Evolutionary conservation across 2,797 vertebrate genomes (phyloP), one percentile per base, ranked within the genome.

Genomic region (Trachurus trachurus): DNA sequence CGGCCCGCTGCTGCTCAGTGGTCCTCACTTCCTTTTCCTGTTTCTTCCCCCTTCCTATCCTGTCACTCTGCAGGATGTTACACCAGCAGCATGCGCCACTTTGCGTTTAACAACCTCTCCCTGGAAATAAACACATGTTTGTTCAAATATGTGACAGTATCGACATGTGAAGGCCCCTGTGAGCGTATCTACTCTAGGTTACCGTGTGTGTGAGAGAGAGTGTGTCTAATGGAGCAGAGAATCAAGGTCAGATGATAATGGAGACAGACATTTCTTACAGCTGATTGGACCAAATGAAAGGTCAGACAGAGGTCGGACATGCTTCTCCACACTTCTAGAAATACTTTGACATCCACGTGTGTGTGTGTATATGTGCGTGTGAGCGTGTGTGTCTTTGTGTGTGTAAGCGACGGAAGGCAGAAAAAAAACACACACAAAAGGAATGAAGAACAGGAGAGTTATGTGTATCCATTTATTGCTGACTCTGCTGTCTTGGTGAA

Each of bases 391-490:
- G 67, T 75, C 44, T 29, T 53, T 69, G 53, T 26, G 47, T 49
- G 77, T 59, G 37, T 29, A 9, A 39, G 19, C 4, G 26, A 78
- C 52, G 75, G 64, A 63, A 60, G 37, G 8, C 39, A 54, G 37
- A n/a, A 12, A 44, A 49, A 68, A 81, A 76, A 77, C 34, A 37
- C 34, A 66, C 64, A 81, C 70, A 68, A 78, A 81, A 65, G 76
- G 52, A 76, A 65, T 2, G 16, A 74, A 60, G 78, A 83, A 66
- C 16, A 67, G 77, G 57, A 85, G 80, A 87, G 82, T 83, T 86
- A 75, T 87, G 84, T 85, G 68, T 61, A 85, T 85, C 67, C 79
- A 54, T 87, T 78, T 89, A 81, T 87, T 87, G 86, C 92, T 89
- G 90, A 92, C 74, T 82, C 49, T 17, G 82, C 82, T 62, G 77